Evolutionary conservation across 2,888 invertebrate species (phyloP), one percentile per base, ranked within the genome.

Genomic region (Microctonus aethiopoides): DNA sequence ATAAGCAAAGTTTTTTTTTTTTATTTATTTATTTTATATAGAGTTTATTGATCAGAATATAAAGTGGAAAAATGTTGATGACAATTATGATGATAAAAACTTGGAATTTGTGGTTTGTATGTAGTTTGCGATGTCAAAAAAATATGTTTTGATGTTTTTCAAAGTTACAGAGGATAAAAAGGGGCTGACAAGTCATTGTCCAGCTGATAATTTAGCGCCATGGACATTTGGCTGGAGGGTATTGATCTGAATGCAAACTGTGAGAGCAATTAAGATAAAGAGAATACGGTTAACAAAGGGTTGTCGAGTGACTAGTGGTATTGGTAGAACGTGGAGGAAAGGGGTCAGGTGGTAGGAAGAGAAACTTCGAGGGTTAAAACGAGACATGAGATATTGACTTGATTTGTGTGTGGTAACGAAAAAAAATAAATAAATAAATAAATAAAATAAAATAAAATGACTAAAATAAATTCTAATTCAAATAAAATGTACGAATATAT

Each of bases 251-350:
- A 84, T 81, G 81, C 78, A 81, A 80, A 80, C 81, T 81, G 82
- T 83, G 81, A 84, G 83, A 84, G 84, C 84, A 84, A 84, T 84
- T 84, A 84, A 84, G 84, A 84, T 84, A 84, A 84, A 46, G 46
- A 83, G 82, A 79, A 83, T n/a, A n/a, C 82, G 82, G 83, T 46
- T 82, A 83, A 84, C 84, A 84, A 84, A 84, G 83, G 84, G 84
- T 84, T 84, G 83, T 82, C 83, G 83, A 78, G 80, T 77, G 77
- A 16, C 52, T 64, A n/a, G 67, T 74, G 79, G 75, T 79, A 80
- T 80, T 80, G 71, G 68, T 74, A 73, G 68, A 76, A 74, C 52
- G 66, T 68, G 41, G 71, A 71, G 26, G 67, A 73, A 71, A 68
- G 9, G 68, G 68, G 63, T 64, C 29, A 41, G 20, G 26, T 46